Evolutionary conservation across 1,140 invertebrate genomes (phyloP).

Genomic region (Ericerus pela): DNA sequence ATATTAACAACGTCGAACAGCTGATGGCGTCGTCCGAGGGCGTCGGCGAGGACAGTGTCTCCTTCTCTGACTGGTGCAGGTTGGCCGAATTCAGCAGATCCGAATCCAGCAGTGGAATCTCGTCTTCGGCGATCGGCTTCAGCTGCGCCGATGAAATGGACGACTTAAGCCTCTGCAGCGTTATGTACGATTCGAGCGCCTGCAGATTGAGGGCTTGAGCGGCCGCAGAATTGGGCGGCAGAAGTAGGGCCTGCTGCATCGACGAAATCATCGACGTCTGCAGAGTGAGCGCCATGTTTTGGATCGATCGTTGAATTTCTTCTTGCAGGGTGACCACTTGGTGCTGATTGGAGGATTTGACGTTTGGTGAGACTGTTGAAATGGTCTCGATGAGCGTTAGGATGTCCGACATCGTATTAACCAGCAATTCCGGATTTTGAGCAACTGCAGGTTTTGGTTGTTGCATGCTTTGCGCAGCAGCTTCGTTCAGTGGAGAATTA

Average conservation of each 20-base stretch:
- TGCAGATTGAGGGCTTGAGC: slow-evolving; percentile 64
- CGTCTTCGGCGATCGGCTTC: slow-evolving; percentile 26
- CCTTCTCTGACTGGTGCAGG: background rate
- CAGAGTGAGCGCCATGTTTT: slow-evolving; percentile 52
- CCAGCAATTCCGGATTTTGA: background rate
- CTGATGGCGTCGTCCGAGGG: background rate
- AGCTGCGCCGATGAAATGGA: slow-evolving; percentile 32
- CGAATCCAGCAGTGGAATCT: slow-evolving; percentile 34
- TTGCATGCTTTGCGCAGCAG: background rate
- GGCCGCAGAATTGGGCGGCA: slow-evolving; percentile 59
- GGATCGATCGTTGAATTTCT: slow-evolving; percentile 35
- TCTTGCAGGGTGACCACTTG: background rate
- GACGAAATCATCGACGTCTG: slow-evolving; percentile 59
- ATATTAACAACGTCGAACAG: background rate
- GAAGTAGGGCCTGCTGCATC: slow-evolving; percentile 52
- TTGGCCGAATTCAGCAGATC: background rate
- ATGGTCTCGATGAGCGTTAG: background rate
- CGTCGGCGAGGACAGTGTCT: background rate
- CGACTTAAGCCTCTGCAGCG: slow-evolving; percentile 50
- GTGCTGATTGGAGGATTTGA: background rate
- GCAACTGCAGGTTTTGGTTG: background rate
- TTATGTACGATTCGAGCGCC: slow-evolving; percentile 65
- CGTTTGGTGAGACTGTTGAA: background rate
- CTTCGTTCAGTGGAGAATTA: background rate
- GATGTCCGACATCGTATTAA: background rate